These are phyloP conservation scores for Drosophila elegans DNA, from an alignment of 1,140 invertebrate species.

Conservation along the genomic window DNA sequence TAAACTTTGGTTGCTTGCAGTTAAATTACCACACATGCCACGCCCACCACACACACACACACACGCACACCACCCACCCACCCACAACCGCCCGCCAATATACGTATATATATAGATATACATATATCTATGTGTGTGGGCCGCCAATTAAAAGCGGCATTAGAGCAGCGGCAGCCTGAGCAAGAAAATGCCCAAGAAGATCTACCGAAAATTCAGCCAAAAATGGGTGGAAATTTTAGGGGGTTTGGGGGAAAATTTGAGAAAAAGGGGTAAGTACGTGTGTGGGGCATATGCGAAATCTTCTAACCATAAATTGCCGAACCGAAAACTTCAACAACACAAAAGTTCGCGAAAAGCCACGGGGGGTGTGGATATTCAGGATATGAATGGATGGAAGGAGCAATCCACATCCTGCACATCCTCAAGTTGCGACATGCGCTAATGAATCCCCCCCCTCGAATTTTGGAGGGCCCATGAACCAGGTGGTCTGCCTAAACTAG, in stretches of 20 bases:
- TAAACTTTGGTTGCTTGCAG: slow-evolving; percentile 80
- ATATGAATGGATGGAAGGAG: background rate
- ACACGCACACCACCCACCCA: background rate
- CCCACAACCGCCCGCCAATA: slow-evolving; percentile 21
- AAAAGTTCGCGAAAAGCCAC: slow-evolving; percentile 34
- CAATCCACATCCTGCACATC: slow-evolving; percentile 34
- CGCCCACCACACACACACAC: slow-evolving; percentile 31
- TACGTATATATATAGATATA: background rate
- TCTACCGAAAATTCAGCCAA: slow-evolving; percentile 62
- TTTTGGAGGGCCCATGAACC: slow-evolving; percentile 7
- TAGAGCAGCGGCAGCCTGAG: slow-evolving; percentile 39
- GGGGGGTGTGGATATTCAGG: too few species aligned
- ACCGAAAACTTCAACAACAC: slow-evolving; percentile 61
- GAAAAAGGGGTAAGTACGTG: slow-evolving; percentile 4
- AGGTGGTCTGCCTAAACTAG: slow-evolving; percentile 53
- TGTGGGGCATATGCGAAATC: slow-evolving; percentile 66
- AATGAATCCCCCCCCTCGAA: slow-evolving; percentile 60
- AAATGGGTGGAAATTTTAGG: background rate
- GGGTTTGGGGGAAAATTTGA: background rate
- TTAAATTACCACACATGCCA: slow-evolving; percentile 74
- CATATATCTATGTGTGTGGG: slow-evolving; percentile 39
- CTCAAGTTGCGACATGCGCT: slow-evolving; percentile 50
- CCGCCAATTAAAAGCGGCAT: slow-evolving; percentile 80
- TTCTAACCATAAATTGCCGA: slow-evolving; percentile 78
- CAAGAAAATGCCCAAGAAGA: slow-evolving; percentile 53